Evolutionary conservation across 2,113 vertebrate species (phyloP).

Genomic region (Alaudala cheleensis): DNA sequence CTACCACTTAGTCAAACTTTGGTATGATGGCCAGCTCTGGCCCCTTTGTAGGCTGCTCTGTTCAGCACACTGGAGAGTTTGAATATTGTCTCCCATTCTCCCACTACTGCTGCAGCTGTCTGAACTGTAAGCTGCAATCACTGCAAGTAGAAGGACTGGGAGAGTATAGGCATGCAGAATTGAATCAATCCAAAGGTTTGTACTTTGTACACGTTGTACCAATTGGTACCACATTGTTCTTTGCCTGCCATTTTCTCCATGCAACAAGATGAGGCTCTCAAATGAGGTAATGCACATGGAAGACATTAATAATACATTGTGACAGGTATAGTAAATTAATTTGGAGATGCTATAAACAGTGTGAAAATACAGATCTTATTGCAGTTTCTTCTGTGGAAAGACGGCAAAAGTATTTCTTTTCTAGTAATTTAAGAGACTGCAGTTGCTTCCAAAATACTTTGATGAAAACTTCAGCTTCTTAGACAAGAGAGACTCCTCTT

Average conservation of each 20-base stretch:
- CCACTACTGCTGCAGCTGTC: not conserved
- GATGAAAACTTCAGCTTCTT: slow-evolving; percentile 40
- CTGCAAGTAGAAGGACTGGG: not conserved
- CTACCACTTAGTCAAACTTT: not conserved
- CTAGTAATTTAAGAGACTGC: slow-evolving; percentile 14
- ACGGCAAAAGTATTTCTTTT: slow-evolving; percentile 40
- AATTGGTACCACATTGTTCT: not conserved
- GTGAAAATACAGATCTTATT: not conserved
- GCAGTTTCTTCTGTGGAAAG: slow-evolving; percentile 30
- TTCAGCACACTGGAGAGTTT: not conserved
- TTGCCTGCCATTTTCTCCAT: not conserved
- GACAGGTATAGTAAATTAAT: slow-evolving; percentile 48
- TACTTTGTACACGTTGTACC: not conserved
- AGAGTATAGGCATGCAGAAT: not conserved
- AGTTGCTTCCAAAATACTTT: slow-evolving; percentile 33
- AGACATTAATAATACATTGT: slow-evolving; percentile 13
- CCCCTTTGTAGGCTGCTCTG: not conserved
- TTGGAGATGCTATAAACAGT: not conserved
- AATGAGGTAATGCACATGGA: slow-evolving; percentile 22
- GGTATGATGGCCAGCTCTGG: not conserved
- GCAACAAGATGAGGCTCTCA: not conserved
- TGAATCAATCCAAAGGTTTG: not conserved
- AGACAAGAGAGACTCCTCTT: slow-evolving; percentile 17
- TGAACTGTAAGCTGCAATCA: not conserved
- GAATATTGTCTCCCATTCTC: not conserved